A percentile compares a stretch with the other conserved stretches of the same genome.
phyloP scores from a whole-genome alignment of 1,140 invertebrate species.

The Meloidogyne chitwoodi region DNA sequence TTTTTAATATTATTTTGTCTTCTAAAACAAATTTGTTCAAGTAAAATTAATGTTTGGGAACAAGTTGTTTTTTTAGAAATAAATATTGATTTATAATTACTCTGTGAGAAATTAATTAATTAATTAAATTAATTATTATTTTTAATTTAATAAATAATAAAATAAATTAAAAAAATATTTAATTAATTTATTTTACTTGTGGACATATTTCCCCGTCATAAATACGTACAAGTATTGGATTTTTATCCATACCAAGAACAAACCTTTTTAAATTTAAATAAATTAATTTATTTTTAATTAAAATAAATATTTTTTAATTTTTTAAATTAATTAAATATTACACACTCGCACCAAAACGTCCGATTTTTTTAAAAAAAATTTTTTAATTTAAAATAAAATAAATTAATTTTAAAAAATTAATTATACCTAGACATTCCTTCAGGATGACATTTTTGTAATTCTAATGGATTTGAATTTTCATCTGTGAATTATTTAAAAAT shows the following conservation, averaged over 20 bases:
- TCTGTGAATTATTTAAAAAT: slow-evolving; percentile 24
- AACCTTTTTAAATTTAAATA: slow-evolving; percentile 22
- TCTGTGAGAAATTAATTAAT: slow-evolving; percentile 26
- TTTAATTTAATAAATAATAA: too few relatives aligned
- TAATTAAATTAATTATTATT: too few relatives aligned
- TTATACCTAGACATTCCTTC: slow-evolving; percentile 32
- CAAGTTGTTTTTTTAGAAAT: slow-evolving; percentile 35
- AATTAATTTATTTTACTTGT: slow-evolving; percentile 12
- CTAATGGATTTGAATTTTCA: slow-evolving; percentile 32
- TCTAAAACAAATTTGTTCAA: slow-evolving; percentile 41
- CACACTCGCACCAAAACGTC: too few relatives aligned
- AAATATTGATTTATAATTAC: slow-evolving; percentile 41
- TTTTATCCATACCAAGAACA: slow-evolving; percentile 38
- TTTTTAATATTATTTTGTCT: neutral
- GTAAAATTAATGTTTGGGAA: slow-evolving; percentile 25
- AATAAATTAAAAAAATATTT: neutral
- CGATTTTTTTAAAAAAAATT: too few relatives aligned
- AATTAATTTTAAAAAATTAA: neutral
- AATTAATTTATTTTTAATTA: too few relatives aligned
- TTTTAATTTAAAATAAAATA: too few relatives aligned
- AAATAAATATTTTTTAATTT: neutral
- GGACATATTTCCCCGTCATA: slow-evolving; percentile 39
- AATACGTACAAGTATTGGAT: slow-evolving; percentile 38
- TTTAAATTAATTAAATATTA: neutral
- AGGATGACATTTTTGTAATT: slow-evolving; percentile 46